Conservation (phyloP, 2,888 invertebrate species). For the Torymus aiolomorphi region DNA sequence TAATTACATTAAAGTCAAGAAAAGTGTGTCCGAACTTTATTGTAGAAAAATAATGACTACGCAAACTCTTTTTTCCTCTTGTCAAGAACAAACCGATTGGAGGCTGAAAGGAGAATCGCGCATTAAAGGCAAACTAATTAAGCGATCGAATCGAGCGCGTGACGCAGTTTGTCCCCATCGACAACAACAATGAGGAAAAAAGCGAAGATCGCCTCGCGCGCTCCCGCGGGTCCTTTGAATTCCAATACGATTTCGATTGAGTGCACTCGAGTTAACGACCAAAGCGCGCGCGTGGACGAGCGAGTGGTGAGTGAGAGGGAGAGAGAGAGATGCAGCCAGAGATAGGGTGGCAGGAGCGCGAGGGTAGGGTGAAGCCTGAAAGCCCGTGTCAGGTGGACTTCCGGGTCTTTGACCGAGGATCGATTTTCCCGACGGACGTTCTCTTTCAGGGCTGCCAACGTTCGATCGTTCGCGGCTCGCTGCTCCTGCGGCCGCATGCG, state of each 20-base stretch:
- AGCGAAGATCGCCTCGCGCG: conserved; percentile 5
- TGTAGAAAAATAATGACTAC: too few relatives aligned
- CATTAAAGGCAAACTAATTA: not conserved
- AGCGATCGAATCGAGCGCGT: not conserved
- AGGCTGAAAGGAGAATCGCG: not conserved
- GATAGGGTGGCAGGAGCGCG: not conserved
- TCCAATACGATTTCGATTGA: conserved; percentile 40
- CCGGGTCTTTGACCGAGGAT: conserved; percentile 56
- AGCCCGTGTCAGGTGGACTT: conserved; percentile 54
- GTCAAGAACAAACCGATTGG: too few relatives aligned
- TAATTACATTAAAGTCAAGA: too few relatives aligned
- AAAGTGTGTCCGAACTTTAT: too few relatives aligned
- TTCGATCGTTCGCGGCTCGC: conserved; percentile 21
- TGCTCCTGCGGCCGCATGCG: too few relatives aligned
- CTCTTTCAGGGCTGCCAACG: conserved; percentile 37
- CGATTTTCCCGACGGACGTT: conserved; percentile 48
- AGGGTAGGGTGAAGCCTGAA: conserved; percentile 16
- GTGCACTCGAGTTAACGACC: conserved; percentile 38
- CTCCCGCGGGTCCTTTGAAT: conserved; percentile 29
- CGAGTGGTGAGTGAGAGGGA: conserved; percentile 2
- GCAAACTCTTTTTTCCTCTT: too few relatives aligned
- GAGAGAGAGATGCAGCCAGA: conserved; percentile 7
- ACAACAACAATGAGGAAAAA: not conserved
- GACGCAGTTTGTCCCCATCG: not conserved
- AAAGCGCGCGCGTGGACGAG: not conserved